Evolutionary conservation across 2,797 vertebrate genomes (phyloP).

Genomic region (Sebastiscus tertius): DNA sequence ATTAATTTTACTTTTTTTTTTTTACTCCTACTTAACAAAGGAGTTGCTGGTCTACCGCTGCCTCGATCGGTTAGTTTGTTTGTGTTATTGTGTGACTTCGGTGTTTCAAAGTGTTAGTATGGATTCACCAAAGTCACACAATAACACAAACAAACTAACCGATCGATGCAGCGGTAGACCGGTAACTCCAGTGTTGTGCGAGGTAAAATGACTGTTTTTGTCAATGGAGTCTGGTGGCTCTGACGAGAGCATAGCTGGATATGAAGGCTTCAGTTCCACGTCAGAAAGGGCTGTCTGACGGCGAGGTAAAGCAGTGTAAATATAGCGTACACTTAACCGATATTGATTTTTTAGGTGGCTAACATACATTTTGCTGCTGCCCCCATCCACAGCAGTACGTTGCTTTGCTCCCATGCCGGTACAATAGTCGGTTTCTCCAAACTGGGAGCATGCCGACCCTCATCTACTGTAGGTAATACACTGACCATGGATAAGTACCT

Average conservation of each 20-base stretch:
- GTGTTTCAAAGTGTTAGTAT: neutral
- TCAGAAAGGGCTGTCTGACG: neutral
- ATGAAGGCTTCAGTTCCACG: rapidly evolving
- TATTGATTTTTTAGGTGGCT: too few species aligned
- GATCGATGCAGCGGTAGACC: neutral
- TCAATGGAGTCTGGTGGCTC: neutral
- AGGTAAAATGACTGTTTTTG: neutral
- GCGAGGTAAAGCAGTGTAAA: too few species aligned
- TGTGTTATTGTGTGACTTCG: neutral
- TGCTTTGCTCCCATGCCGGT: too few species aligned
- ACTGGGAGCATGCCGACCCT: rapidly evolving
- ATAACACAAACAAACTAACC: too few species aligned
- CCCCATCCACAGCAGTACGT: too few species aligned
- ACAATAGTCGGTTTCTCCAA: too few species aligned
- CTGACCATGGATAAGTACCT: neutral
- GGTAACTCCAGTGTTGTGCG: rapidly evolving
- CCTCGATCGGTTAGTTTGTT: too few species aligned
- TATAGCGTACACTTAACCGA: rapidly evolving
- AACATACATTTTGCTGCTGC: rapidly evolving
- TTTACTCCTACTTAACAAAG: neutral
- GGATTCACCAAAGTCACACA: neutral
- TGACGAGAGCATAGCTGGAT: neutral
- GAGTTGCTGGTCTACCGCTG: neutral
- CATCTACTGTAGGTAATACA: neutral
- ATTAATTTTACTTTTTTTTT: neutral